Evolutionary conservation across 2,888 invertebrate genomes (phyloP).

Genomic region (Bugula neritina): DNA sequence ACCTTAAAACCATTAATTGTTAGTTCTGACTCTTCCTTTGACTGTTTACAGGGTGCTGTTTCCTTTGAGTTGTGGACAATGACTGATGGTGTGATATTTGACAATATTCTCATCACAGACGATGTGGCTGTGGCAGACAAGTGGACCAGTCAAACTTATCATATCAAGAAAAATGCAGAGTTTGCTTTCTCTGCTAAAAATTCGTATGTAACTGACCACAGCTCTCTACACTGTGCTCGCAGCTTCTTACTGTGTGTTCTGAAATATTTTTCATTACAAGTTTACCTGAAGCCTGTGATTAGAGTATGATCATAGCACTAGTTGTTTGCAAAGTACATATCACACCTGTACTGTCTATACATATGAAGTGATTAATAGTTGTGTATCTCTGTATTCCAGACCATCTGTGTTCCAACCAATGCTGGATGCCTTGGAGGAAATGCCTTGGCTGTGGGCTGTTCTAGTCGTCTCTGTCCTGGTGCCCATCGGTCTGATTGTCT

Average conservation of each 20-base stretch:
- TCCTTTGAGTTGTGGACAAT: conserved; percentile 99
- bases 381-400: conserved; percentile 67
- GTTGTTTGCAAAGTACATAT: no score
- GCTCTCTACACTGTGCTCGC: no score
- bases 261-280: no score
- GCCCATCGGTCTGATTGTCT: conserved; percentile 71
- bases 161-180: conserved; percentile 65
- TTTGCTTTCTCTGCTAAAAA: conserved; percentile 33
- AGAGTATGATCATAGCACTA: no score
- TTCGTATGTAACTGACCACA: conserved; percentile 35
- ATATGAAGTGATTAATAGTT: no score
- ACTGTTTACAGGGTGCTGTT: conserved; percentile 67
- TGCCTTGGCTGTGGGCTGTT: conserved; percentile 86
- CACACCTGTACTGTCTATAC: no score
- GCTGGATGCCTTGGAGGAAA: conserved; percentile 70
- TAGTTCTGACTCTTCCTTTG: no score
- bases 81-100: conserved; percentile 87
- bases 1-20: no score
- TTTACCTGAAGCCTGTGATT: no score
- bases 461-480: conserved; percentile 72
- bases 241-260: no score
- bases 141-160: conserved; percentile 78
- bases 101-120: conserved; percentile 88
- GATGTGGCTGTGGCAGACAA: conserved; percentile 68
- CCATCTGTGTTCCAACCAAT: conserved; percentile 62